Conservation (phyloP, 23 tunicate genomes). For the Diplosoma virens region DNA sequence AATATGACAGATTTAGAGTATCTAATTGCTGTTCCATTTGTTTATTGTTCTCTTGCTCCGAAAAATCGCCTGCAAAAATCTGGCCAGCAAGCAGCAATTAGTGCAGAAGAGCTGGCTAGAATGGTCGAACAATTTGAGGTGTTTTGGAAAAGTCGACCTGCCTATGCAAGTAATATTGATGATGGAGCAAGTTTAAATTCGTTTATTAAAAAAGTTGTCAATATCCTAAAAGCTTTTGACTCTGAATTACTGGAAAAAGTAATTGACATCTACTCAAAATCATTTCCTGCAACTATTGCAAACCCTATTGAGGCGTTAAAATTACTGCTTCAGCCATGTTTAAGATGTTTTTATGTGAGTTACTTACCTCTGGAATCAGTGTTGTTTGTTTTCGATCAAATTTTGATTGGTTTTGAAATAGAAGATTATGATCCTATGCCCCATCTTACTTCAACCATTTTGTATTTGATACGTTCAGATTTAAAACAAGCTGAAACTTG, state of each 20-base stretch:
- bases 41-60: constrained; percentile 17
- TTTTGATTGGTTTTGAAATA: constrained; percentile 39
- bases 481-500: constrained; percentile 19
- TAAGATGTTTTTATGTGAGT: constrained; percentile 65
- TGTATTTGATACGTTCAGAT: constrained; percentile 12
- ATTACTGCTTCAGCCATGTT: constrained; percentile 35
- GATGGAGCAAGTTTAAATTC: constrained; percentile 18
- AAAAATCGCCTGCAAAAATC: neutral
- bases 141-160: constrained; percentile 57
- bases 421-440: constrained; percentile 56
- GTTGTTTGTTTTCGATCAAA: constrained; percentile 62
- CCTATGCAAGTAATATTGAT: constrained; percentile 9
- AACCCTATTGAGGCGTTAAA: neutral
- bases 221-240: constrained; percentile 14
- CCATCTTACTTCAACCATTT: constrained; percentile 27
- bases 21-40: constrained; percentile 66
- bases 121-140: constrained; percentile 44
- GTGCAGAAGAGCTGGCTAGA: constrained; percentile 51
- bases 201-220: constrained; percentile 9
- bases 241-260: constrained; percentile 1
- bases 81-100: constrained; percentile 7
- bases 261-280: neutral
- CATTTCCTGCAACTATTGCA: neutral
- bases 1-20: constrained; percentile 55
- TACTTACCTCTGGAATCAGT: constrained; percentile 60